Base-by-base conservation (phyloP, 2,888 invertebrate species). In the Caenorhabditis uteleia region DNA sequence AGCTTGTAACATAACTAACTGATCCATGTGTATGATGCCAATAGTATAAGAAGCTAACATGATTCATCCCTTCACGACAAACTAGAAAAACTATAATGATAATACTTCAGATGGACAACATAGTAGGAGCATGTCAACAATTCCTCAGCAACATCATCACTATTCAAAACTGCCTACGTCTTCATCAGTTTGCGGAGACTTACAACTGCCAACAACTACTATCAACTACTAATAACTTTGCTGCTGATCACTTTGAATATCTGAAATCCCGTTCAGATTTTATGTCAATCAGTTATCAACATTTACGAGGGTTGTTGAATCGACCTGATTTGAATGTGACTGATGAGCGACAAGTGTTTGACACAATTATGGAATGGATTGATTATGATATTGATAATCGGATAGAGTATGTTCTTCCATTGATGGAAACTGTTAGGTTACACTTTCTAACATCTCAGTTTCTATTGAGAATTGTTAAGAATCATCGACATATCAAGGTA, bases 311-410 rank as follows among this genome's bases (percentile, higher is more conserved):
- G 44, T 62, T 80, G 48, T 45, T 80, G 27, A 58, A 47, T 20
- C 46, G 76, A 39, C 54, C 61, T 8, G 77, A 78, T 46, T 55
- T 79, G 38, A 65, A 71, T 42, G 74, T 79, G 8, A 31, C 47
- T 21, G 59, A 48, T 29, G 79, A 79, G 45, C 45, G 62, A 44
- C 68, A 74, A 29, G 79, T 85, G 8, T 86, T 84, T 73, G 85
- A 86, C 50, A 83, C 85, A 12, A 82, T 85, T 8, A 81, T 85
- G 62, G 69, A 70, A 23, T 86, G 86, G 86, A 75, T 86, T 16
- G 81, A 80, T 10, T 75, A 81, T 48, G 84, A 85, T 54, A 27
- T 62, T 0, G 76, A 72, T 1, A 69, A 74, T 20, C 78, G 85
- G 3, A 74, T 75, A 44, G 60, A 72, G 7, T 39, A 67, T 39